phyloP scores from a whole-genome alignment of 1,140 invertebrate species.

The Macrotrachela quadricornifera region DNA sequence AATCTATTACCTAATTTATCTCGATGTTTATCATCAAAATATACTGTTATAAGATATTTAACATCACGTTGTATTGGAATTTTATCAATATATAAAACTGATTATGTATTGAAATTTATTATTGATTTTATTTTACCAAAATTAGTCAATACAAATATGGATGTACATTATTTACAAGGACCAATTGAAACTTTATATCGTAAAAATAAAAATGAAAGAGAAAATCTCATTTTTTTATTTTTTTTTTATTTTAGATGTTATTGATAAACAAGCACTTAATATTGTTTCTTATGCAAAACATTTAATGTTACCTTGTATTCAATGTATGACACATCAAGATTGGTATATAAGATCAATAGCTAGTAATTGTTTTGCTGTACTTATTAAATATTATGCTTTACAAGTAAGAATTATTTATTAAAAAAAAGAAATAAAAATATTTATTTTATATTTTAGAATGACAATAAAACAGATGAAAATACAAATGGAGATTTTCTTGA shows the following conservation, averaged over 20 bases:
- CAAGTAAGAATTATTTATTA: slow-evolving; percentile 15
- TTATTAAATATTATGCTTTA: slow-evolving; percentile 74
- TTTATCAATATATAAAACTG: no score
- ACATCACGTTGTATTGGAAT: no score
- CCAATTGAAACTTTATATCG: slow-evolving; percentile 1
- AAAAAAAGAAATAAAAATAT: no score
- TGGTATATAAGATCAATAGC: slow-evolving; percentile 56
- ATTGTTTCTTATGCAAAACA: slow-evolving; percentile 2
- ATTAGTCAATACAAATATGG: slow-evolving; percentile 5
- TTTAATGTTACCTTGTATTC: slow-evolving; percentile 51
- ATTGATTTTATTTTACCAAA: slow-evolving; percentile 1
- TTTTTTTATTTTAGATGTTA: neutral
- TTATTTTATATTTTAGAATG: slow-evolving; percentile 14
- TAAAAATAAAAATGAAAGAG: neutral
- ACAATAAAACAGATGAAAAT: slow-evolving; percentile 32
- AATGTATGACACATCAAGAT: slow-evolving; percentile 71
- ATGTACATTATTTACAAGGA: slow-evolving; percentile 4
- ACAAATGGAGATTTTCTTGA: slow-evolving; percentile 61
- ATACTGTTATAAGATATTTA: no score
- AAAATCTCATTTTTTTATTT: neutral
- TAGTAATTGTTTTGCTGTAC: slow-evolving; percentile 75
- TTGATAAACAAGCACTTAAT: neutral
- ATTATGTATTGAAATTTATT: neutral
- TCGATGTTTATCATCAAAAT: no score
- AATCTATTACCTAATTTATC: no score